Evolutionary conservation across 1,140 invertebrate species (phyloP).

Genomic region (Atta texana): DNA sequence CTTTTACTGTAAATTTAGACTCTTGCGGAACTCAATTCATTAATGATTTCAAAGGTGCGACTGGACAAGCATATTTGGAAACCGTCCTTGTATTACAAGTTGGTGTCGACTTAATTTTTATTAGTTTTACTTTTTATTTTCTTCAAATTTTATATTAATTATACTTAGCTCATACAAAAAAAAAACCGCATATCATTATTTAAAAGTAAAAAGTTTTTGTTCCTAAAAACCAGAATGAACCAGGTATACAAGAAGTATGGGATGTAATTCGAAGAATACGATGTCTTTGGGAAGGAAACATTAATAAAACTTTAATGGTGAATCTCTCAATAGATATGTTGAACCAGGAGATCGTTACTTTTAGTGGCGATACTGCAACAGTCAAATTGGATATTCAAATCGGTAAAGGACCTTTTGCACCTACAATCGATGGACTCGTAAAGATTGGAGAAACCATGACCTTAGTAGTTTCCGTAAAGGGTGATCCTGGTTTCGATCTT

Average conservation of each 20-base stretch:
- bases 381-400: neutral
- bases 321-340: constrained; percentile 93
- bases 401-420: neutral
- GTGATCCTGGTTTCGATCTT: neutral
- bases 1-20: constrained; percentile 92
- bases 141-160: neutral
- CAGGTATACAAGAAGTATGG: constrained; percentile 94
- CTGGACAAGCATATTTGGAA: constrained; percentile 92
- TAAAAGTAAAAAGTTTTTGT: neutral
- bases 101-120: constrained; percentile 3
- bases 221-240: constrained; percentile 88
- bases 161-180: neutral
- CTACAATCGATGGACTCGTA: neutral
- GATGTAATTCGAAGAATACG: constrained; percentile 92
- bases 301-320: constrained; percentile 91
- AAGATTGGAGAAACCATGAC: neutral
- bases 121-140: neutral
- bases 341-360: constrained; percentile 91
- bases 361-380: neutral
- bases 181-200: neutral
- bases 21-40: constrained; percentile 93
- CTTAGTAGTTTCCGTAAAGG: neutral
- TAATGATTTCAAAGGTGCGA: constrained; percentile 91
- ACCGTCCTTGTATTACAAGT: constrained; percentile 92
- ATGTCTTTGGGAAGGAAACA: constrained; percentile 93